Conservation (phyloP, 1,140 invertebrate genomes). For the Orius insidiosus region DNA sequence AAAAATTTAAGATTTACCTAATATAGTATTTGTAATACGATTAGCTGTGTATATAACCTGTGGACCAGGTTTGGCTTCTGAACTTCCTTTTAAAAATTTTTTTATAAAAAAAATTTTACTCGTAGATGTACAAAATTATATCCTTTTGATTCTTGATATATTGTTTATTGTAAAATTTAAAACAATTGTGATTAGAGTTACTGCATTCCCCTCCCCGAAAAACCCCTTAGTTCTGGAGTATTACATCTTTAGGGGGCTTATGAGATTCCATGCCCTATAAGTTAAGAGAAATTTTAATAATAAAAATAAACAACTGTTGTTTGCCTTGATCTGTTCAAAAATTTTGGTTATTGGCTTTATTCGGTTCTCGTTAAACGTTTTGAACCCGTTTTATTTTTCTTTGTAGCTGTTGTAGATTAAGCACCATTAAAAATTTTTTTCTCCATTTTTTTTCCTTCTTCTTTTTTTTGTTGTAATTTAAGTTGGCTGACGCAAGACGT, state of each 20-base stretch:
- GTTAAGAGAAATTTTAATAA: constrained; percentile 4
- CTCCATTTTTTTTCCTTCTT: background rate
- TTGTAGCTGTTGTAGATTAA: constrained; percentile 20
- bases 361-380: constrained; percentile 20
- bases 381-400: constrained; percentile 18
- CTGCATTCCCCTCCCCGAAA: constrained; percentile 17
- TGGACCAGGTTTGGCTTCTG: constrained; percentile 4
- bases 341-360: constrained; percentile 20
- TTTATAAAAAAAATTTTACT: constrained; percentile 7
- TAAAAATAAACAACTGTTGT: constrained; percentile 15
- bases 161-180: constrained; percentile 8
- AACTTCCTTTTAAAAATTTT: constrained; percentile 4
- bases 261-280: background rate
- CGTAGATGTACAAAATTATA: constrained; percentile 14
- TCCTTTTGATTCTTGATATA: constrained; percentile 7
- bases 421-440: constrained; percentile 9
- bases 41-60: no score
- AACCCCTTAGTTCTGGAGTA: constrained; percentile 31
- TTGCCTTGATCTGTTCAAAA: constrained; percentile 19
- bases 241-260: constrained; percentile 29
- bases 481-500: constrained; percentile 20
- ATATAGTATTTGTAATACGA: no score
- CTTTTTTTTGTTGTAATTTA: constrained; percentile 13
- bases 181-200: constrained; percentile 16
- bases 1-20: no score